These are phyloP conservation scores for Aphis craccivora DNA, from an alignment of 1,140 invertebrate species.

Conservation along the genomic window DNA sequence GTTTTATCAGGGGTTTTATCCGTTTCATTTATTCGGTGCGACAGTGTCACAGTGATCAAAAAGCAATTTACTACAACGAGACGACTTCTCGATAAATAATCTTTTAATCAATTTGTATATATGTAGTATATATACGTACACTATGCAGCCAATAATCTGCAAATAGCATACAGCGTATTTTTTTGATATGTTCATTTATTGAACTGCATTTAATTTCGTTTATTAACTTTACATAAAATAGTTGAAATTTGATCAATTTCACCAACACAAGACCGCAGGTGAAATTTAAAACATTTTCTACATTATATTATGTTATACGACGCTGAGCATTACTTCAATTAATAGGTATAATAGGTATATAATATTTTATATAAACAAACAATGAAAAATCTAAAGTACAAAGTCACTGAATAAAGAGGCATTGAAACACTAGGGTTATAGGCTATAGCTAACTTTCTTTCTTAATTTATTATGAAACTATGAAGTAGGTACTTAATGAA, in stretches of 20 bases:
- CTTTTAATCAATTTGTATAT: neutral
- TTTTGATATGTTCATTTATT: neutral
- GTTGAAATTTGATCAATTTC: neutral
- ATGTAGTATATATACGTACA: neutral
- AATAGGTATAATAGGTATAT: neutral
- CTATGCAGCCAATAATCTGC: neutral
- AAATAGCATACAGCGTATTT: neutral
- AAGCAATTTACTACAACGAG: neutral
- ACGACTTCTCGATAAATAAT: neutral
- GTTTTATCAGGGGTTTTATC: neutral
- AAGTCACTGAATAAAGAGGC: too few relatives aligned
- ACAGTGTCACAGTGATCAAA: constrained; percentile 17
- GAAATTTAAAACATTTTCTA: neutral
- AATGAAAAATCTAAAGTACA: neutral
- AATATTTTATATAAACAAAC: neutral
- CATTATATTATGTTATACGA: neutral
- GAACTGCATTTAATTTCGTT: neutral
- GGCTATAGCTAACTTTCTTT: neutral
- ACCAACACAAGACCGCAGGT: neutral
- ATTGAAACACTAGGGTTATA: too few relatives aligned
- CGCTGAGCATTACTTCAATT: neutral
- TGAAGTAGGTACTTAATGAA: neutral
- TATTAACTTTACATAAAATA: neutral
- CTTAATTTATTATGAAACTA: neutral
- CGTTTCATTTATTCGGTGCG: neutral